Conservation (phyloP, 2,888 invertebrate genomes). For the Choreutis nemorana region DNA sequence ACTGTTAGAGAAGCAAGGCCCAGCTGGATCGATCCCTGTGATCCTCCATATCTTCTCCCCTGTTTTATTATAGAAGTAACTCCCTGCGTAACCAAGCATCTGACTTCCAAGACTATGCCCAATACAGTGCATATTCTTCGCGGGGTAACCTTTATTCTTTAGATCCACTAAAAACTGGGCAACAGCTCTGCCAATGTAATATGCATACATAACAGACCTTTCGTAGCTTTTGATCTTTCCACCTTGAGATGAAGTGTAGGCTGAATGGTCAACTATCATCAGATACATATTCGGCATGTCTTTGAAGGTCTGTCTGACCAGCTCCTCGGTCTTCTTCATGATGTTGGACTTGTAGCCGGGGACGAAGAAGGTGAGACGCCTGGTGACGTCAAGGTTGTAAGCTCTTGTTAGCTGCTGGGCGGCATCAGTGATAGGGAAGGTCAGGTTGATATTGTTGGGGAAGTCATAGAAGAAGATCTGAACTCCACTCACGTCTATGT, state of each 20-base stretch:
- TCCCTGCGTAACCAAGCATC: conserved; percentile 38
- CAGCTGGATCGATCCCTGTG: conserved; percentile 52
- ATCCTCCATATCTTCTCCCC: conserved; percentile 39
- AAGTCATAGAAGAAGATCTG: conserved; percentile 51
- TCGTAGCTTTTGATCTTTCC: conserved; percentile 45
- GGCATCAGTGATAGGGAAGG: conserved; percentile 31
- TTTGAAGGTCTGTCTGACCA: conserved; percentile 39
- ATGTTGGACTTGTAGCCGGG: conserved; percentile 55
- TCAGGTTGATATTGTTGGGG: conserved; percentile 39
- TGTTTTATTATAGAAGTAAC: conserved; percentile 29
- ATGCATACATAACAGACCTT: conserved; percentile 34
- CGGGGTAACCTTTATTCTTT: conserved; percentile 29
- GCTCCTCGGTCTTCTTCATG: conserved; percentile 35
- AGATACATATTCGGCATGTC: conserved; percentile 39
- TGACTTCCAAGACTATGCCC: conserved; percentile 53
- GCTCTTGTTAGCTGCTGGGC: conserved; percentile 26
- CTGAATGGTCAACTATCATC: conserved; percentile 47
- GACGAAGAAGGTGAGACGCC: conserved; percentile 44
- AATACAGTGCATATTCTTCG: conserved; percentile 41
- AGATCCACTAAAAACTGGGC: conserved; percentile 37
- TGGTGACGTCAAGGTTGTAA: conserved; percentile 39
- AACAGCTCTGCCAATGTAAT: conserved; percentile 37
- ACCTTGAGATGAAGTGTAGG: conserved; percentile 38
- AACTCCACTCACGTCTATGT: conserved; percentile 33
- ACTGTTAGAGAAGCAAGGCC: conserved; percentile 51